Base-by-base conservation (phyloP, 1,140 invertebrate species). In the Aphis craccivora region DNA sequence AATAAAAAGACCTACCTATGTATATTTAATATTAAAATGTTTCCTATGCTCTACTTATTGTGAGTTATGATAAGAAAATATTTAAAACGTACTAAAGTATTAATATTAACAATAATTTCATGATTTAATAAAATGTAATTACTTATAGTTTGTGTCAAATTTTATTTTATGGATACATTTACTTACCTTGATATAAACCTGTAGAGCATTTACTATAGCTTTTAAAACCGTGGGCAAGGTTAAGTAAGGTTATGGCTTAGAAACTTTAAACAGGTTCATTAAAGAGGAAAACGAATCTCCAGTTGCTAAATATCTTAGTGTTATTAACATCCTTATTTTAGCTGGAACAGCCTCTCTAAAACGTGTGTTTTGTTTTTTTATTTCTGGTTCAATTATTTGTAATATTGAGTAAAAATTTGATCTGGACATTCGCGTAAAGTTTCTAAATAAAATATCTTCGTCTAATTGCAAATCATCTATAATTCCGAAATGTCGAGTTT, bases 381-480 rank as follows among this genome's bases (percentile, higher is more conserved):
- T 45, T 48, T 88, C 25, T 14, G 43, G 86, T 88, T 88, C 30
- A 88, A 88, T 88, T 88, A 88, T 88, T n/a, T 45, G 4, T 88
- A 88, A 88, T 45, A 88, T 88, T 88, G 45, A 48, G 43, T 88
- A 88, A 88, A 45, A 43, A 45, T 88, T 88, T 14, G 43, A 3
- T 90, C 35, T 55, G 18, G 51, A 90, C 11, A 90, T 90, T 55
- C 48, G 51, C 6, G 22, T 90, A 89, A 89, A 55, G 22, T 90
- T 90, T 90, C 20, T 90, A 55, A 90, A 37, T 90, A 53, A 89
- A 90, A 55, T 90, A 55, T 90, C n/a, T 90, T 55, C 88, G 51
- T 90, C 88, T 55, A 90, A 60, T 35, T 90, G 7, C 35, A 90
- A 55, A 90, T 90, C 51, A 40, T 60, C 35, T 55, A 37, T 90